Evolutionary conservation across 2,888 invertebrate species (phyloP).

Genomic region (Cylindroiulus punctatus): DNA sequence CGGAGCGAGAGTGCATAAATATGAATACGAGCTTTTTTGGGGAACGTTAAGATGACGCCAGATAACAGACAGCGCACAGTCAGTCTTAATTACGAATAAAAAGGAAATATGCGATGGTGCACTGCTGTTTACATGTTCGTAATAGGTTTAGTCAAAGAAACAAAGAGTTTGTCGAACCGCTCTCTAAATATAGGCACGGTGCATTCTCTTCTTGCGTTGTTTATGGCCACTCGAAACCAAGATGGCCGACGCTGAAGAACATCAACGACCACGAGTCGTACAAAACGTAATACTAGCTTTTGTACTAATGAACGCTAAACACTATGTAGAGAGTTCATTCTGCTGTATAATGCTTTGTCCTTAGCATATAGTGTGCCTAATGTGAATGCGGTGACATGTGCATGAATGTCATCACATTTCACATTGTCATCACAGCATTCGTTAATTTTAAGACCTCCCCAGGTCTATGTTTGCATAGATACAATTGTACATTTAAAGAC

Average conservation of each 20-base stretch:
- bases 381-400: too few relatives aligned
- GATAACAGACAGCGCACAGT: background rate
- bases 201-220: background rate
- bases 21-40: background rate
- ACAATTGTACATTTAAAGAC: too few relatives aligned
- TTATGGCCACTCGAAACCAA: background rate
- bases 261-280: background rate
- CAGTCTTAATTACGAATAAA: constrained; percentile 29
- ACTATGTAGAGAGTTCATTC: too few relatives aligned
- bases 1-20: constrained; percentile 34
- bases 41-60: background rate
- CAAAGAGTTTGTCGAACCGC: background rate
- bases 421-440: too few relatives aligned
- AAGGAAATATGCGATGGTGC: constrained; percentile 8
- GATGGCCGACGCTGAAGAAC: background rate
- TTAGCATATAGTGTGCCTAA: too few relatives aligned
- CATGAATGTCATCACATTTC: too few relatives aligned
- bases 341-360: too few relatives aligned
- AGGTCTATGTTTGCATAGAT: too few relatives aligned
- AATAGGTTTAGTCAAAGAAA: background rate
- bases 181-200: background rate
- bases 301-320: too few relatives aligned
- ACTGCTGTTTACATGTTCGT: background rate
- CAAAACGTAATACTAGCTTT: too few relatives aligned
- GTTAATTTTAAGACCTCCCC: too few relatives aligned